Base-by-base conservation (phyloP, 2,888 invertebrate species). In the Charanyca ferruginea region DNA sequence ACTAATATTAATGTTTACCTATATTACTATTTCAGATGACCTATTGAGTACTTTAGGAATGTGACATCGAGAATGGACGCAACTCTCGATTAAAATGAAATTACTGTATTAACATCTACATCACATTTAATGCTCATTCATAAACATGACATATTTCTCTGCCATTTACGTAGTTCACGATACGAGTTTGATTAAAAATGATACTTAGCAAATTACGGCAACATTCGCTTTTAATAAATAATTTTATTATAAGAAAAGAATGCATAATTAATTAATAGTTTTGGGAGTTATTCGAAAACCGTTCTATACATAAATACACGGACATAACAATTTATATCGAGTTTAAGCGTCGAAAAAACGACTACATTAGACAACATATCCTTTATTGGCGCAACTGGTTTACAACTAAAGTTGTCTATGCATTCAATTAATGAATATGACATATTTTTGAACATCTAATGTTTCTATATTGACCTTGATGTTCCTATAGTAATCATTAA, bases 151-250 rank as follows among this genome's bases (percentile, higher is more conserved):
- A 9, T 44, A 48, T 20, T 35, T 25, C 13, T 41, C 38, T 44
- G 63, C 18, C 51, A 71, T 66, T 53, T 61, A 53, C 44, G 9
- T 20, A n/a, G n/a, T n/a, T n/a, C n/a, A n/a, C n/a, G n/a, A n/a
- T n/a, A 20, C 13, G n/a, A 45, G 44, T 61, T 52, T 20, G 25
- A 60, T 52, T 28, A 9, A 42, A 54, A 38, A 59, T 49, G 1
- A 66, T 41, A 48, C 9, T 7, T 32, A 22, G 6, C n/a, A n/a
- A 2, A 22, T 32, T 53, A 32, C 5, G 25, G 45, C 25, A 20
- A 22, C 13, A 1, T 51, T 28, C 13, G 35, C 16, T 9, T 28
- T 3, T 41, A n/a, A 52, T 42, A n/a, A 11, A 18, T 13, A 41
- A 0, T 3, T 28, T 41, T 11, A 44, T 20, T 11, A 32, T 48